These are phyloP conservation scores for Fragum sueziense DNA, from an alignment of 2,888 invertebrate species.

Conservation along the genomic window DNA sequence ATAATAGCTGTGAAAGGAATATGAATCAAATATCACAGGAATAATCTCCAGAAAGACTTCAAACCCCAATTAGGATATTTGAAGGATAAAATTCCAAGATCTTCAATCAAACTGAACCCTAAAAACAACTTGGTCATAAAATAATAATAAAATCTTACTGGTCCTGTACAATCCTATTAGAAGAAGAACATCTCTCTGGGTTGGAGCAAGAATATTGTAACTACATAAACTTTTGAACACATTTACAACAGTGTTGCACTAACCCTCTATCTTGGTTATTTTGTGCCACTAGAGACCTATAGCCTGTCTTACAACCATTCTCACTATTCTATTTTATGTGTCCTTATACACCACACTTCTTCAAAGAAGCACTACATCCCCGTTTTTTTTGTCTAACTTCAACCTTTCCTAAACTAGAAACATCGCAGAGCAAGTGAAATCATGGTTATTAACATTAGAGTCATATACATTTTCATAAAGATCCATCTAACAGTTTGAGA, in stretches of 20 bases:
- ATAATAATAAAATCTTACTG: conserved; percentile 4
- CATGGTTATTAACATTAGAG: too few relatives aligned
- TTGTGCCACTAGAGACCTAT: not conserved
- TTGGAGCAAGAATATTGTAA: too few relatives aligned
- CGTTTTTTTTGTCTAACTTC: too few relatives aligned
- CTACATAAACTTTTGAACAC: too few relatives aligned
- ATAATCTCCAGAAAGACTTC: not conserved
- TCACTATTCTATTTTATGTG: conserved; percentile 5
- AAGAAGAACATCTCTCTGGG: not conserved
- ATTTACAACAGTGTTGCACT: too few relatives aligned
- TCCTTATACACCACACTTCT: not conserved
- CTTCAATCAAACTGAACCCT: not conserved
- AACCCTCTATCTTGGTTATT: too few relatives aligned
- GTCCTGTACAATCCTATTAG: not conserved
- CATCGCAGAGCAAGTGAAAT: too few relatives aligned
- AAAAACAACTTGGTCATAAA: conserved; percentile 5
- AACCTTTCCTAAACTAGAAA: too few relatives aligned
- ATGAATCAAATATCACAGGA: not conserved
- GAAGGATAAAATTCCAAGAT: conserved; percentile 4
- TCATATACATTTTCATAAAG: too few relatives aligned
- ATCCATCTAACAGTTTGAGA: too few relatives aligned
- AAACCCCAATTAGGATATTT: not conserved
- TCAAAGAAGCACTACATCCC: too few relatives aligned
- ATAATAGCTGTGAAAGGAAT: too few relatives aligned
- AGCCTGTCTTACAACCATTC: conserved; percentile 12